phyloP scores from a whole-genome alignment of 2,113 vertebrate species.

The Anser brachyrhynchus region DNA sequence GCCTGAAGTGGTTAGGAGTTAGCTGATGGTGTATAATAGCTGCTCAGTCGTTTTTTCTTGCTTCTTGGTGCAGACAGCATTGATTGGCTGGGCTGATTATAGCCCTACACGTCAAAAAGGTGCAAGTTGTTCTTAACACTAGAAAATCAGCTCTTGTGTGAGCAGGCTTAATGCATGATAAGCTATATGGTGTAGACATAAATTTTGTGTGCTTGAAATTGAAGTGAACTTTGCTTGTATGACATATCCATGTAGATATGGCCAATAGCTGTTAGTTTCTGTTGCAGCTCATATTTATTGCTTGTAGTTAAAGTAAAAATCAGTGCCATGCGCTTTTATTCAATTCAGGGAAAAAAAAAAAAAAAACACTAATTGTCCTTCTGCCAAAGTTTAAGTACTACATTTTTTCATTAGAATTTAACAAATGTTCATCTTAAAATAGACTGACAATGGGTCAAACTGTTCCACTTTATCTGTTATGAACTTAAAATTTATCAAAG shows the following conservation, averaged over 20 bases:
- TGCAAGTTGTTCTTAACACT: constrained; percentile 24
- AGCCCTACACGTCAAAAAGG: neutral
- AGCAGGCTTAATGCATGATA: constrained; percentile 18
- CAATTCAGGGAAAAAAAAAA: constrained; percentile 1
- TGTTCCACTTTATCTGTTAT: constrained; percentile 65
- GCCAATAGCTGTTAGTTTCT: neutral
- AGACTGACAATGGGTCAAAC: constrained; percentile 79
- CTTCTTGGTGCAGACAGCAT: neutral
- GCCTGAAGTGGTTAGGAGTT: neutral
- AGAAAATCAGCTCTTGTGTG: neutral
- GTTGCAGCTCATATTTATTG: constrained; percentile 67
- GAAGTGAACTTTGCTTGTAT: constrained; percentile 44
- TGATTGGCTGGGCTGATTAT: constrained; percentile 43
- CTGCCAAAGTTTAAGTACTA: constrained; percentile 82
- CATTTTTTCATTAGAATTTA: constrained; percentile 83
- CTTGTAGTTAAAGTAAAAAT: constrained; percentile 64
- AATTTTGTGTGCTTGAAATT: constrained; percentile 32
- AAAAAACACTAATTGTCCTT: constrained; percentile 71
- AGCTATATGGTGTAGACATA: constrained; percentile 8
- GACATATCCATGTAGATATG: constrained; percentile 20
- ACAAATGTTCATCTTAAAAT: constrained; percentile 86
- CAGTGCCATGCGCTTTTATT: constrained; percentile 56
- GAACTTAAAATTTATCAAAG: constrained; percentile 74
- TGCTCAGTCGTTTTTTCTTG: constrained; percentile 18
- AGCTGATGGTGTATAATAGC: neutral